These are phyloP conservation scores for Chalcosyrphus nemorum DNA, from an alignment of 2,888 invertebrate species.

Conservation along the genomic window DNA sequence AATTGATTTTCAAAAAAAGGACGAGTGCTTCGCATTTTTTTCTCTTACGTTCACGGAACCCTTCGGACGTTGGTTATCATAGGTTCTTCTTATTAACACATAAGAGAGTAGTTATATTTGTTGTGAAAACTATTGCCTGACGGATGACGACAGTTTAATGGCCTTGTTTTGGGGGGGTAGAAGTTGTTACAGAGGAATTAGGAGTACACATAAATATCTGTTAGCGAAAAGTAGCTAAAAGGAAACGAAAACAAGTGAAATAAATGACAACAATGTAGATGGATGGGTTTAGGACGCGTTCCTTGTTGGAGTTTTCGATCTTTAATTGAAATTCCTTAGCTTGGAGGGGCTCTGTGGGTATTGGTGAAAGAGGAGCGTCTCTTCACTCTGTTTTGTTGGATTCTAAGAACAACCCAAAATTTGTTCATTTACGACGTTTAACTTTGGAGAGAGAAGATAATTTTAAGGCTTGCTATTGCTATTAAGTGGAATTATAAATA, in stretches of 20 bases:
- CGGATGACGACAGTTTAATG: conserved; percentile 53
- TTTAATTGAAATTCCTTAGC: conserved; percentile 66
- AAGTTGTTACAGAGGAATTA: conserved; percentile 12
- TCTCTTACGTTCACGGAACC: no score
- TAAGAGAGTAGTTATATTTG: conserved; percentile 37
- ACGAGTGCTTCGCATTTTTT: neutral
- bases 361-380: neutral
- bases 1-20: conserved; percentile 66
- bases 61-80: conserved; percentile 15
- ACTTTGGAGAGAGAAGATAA: no score
- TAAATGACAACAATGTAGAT: conserved; percentile 53
- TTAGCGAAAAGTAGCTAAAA: conserved; percentile 3
- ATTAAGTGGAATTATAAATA: no score
- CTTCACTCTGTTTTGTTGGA: no score
- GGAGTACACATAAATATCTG: conserved; percentile 53
- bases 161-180: neutral
- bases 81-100: conserved; percentile 64
- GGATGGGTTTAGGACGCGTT: conserved; percentile 48
- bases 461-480: no score
- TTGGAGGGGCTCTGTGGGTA: neutral
- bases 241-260: conserved; percentile 35
- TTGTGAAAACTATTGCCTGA: conserved; percentile 28
- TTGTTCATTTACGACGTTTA: no score
- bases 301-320: conserved; percentile 31
- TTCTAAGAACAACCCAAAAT: no score